A percentile compares a stretch with the other conserved stretches of the same genome.
Conservation (phyloP, 2,113 vertebrate species). For the Pantherophis guttatus region DNA sequence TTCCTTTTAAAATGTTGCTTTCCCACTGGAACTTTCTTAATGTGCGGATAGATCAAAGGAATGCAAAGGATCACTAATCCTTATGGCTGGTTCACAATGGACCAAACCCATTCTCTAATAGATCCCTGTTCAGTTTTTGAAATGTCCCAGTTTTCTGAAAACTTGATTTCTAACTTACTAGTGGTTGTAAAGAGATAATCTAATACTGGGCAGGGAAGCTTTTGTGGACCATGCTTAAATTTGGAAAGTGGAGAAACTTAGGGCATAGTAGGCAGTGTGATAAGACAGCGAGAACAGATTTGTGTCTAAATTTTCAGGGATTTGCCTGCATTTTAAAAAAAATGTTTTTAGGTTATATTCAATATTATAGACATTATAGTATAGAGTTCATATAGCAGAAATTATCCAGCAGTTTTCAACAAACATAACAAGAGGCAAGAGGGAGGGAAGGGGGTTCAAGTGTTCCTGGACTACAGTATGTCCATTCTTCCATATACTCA, state of each 20-base stretch:
- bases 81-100: conserved; percentile 5
- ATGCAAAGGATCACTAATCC: conserved; percentile 31
- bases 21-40: conserved; percentile 44
- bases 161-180: conserved; percentile 28
- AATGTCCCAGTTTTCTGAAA: conserved; percentile 35
- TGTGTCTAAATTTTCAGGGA: background rate
- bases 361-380: background rate
- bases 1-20: conserved; percentile 47
- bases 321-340: background rate
- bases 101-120: conserved; percentile 38
- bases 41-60: conserved; percentile 36
- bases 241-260: background rate
- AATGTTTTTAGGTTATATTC: background rate
- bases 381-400: background rate
- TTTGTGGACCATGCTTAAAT: background rate
- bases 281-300: background rate
- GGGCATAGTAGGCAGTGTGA: background rate
- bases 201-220: background rate
- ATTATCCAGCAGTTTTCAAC: background rate
- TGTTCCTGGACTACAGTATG: background rate
- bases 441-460: background rate
- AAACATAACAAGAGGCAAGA: background rate
- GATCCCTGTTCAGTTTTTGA: conserved; percentile 21
- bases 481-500: background rate
- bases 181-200: background rate